Percentiles rank a stretch among this genome's conserved stretches.
phyloP scores from a whole-genome alignment of 2,797 vertebrate genomes.

The Arrhamphus sclerolepis region DNA sequence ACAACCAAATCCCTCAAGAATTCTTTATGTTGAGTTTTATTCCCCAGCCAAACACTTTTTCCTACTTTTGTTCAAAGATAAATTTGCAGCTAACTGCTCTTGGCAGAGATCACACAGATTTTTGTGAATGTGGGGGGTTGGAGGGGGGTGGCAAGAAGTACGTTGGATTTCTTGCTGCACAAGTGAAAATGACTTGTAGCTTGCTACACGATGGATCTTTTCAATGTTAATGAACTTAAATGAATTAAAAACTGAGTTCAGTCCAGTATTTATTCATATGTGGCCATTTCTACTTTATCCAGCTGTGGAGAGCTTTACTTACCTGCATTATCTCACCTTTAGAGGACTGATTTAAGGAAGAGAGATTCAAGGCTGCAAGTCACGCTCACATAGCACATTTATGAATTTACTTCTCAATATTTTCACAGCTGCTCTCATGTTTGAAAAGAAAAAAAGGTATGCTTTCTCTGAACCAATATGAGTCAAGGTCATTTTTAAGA shows the following conservation, averaged over 20 bases:
- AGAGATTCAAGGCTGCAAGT: no score
- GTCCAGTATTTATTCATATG: neutral
- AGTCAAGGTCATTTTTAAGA: no score
- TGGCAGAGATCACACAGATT: conserved; percentile 40
- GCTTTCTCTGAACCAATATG: neutral
- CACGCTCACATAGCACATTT: no score
- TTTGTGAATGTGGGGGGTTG: conserved; percentile 9
- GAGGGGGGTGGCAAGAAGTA: conserved; percentile 1
- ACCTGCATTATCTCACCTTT: no score
- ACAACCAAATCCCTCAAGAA: conserved; percentile 45
- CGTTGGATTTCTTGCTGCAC: conserved; percentile 26
- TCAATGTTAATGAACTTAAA: neutral
- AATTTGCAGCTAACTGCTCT: conserved; percentile 26
- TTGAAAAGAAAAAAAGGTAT: neutral
- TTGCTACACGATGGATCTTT: conserved; percentile 19
- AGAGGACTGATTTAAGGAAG: no score
- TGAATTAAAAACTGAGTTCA: conserved; percentile 3
- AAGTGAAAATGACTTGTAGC: conserved; percentile 2
- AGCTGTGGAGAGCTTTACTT: no score
- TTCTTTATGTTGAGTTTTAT: conserved; percentile 47
- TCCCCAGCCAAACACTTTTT: conserved; percentile 37
- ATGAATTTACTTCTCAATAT: no score
- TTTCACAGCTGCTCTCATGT: neutral
- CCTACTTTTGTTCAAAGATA: conserved; percentile 51
- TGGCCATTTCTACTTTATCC: neutral